A percentile compares a stretch with the other conserved stretches of the same genome.
These are phyloP conservation scores for Zaprionus lineosus DNA, from an alignment of 2,888 invertebrate species.

Conservation along the genomic window DNA sequence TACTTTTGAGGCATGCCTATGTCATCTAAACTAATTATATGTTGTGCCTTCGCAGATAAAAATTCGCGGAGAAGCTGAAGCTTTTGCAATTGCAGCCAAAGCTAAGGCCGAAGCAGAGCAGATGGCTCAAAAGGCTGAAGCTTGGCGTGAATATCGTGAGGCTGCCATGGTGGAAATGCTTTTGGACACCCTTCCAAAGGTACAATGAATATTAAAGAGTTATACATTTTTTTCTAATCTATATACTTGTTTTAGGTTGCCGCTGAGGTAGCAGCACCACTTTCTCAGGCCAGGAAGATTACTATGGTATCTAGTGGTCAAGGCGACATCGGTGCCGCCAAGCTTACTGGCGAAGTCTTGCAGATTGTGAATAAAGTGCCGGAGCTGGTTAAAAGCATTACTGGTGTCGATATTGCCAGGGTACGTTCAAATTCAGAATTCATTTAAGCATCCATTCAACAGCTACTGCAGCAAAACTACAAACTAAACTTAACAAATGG, in stretches of 20 bases:
- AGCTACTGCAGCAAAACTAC: constrained; percentile 12
- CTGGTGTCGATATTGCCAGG: constrained; percentile 96
- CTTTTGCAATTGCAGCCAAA: constrained; percentile 96
- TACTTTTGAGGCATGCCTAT: too few species aligned
- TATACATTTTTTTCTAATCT: background rate
- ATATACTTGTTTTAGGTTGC: constrained; percentile 87
- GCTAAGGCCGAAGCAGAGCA: constrained; percentile 98
- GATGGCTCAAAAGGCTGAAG: constrained; percentile 98
- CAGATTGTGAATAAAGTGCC: constrained; percentile 96
- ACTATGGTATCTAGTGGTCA: constrained; percentile 97
- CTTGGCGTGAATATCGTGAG: constrained; percentile 97
- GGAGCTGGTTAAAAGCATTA: constrained; percentile 93
- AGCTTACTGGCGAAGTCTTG: constrained; percentile 96
- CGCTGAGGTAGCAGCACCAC: constrained; percentile 97
- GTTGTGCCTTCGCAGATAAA: constrained; percentile 83
- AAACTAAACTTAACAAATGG: constrained; percentile 68
- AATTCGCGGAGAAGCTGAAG: constrained; percentile 94
- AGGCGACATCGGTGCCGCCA: constrained; percentile 96
- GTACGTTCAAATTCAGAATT: constrained; percentile 85
- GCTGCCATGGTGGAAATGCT: constrained; percentile 99
- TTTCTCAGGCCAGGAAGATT: constrained; percentile 96
- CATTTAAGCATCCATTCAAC: constrained; percentile 73
- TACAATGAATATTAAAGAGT: constrained; percentile 80
- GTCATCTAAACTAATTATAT: background rate
- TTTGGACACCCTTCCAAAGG: constrained; percentile 96